These are phyloP conservation scores for Xenus cinereus DNA, from an alignment of 2,113 vertebrate genomes.

Conservation along the genomic window DNA sequence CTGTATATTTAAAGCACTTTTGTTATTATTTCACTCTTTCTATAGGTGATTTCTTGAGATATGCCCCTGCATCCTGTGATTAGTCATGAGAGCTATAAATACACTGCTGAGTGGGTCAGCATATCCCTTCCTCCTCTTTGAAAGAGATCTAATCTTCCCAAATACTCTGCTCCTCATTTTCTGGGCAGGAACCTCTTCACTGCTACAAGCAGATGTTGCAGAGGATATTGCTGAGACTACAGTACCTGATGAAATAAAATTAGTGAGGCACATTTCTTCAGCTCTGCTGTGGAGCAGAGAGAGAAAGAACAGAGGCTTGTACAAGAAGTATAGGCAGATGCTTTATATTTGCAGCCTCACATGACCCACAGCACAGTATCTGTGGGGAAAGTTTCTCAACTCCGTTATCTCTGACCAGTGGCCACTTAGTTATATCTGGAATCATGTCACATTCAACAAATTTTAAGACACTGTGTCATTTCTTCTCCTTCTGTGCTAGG, in stretches of 20 bases:
- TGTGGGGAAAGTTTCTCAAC: background rate
- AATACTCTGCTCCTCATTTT: background rate
- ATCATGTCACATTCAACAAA: background rate
- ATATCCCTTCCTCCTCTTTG: background rate
- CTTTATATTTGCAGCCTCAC: background rate
- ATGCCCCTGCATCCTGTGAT: conserved; percentile 1
- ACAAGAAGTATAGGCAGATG: background rate
- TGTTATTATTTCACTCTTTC: conserved; percentile 35
- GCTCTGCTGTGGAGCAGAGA: background rate
- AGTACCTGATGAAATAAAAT: background rate
- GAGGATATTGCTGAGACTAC: background rate
- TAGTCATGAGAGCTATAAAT: conserved; percentile 42
- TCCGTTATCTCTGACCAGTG: background rate
- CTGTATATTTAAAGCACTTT: background rate
- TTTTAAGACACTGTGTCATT: background rate
- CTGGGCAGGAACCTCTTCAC: background rate
- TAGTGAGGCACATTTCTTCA: background rate
- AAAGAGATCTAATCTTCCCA: background rate
- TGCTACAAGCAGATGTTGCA: background rate
- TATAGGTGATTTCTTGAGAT: conserved; percentile 17
- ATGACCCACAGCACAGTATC: background rate
- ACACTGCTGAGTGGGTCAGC: background rate
- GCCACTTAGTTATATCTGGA: background rate
- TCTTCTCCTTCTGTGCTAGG: background rate
- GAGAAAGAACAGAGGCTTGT: background rate